Percentiles rank a stretch among this genome's conserved stretches.
Conservation (phyloP, 2,888 invertebrate species). For the Tetranychus truncatus region DNA sequence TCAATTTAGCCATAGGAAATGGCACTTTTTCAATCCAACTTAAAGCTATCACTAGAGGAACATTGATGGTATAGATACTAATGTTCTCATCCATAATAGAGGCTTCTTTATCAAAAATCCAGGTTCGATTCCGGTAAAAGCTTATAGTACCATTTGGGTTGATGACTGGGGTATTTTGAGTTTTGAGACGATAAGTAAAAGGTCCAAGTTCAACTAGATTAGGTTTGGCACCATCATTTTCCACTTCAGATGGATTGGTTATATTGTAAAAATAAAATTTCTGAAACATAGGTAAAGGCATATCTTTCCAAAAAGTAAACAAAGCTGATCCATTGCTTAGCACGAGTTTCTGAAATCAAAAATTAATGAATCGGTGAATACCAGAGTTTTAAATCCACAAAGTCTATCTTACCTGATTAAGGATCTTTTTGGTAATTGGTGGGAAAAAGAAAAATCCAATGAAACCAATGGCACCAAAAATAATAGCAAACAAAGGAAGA, state of each 20-base stretch:
- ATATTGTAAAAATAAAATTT: conserved; percentile 26
- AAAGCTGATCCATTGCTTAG: neutral
- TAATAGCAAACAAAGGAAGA: neutral
- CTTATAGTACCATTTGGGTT: conserved; percentile 60
- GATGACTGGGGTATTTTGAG: conserved; percentile 37
- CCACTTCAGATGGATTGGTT: conserved; percentile 24
- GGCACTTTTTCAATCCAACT: conserved; percentile 2
- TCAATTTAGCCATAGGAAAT: neutral
- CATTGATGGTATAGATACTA: conserved; percentile 52
- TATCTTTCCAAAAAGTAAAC: conserved; percentile 25
- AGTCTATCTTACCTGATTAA: neutral
- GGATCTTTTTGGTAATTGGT: neutral
- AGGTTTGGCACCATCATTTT: conserved; percentile 21
- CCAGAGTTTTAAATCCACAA: neutral
- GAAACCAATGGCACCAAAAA: neutral
- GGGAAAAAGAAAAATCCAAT: neutral
- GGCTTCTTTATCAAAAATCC: conserved; percentile 44
- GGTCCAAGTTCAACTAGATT: conserved; percentile 25
- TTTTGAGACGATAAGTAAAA: conserved; percentile 44
- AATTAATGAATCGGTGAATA: neutral
- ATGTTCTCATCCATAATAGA: conserved; percentile 48
- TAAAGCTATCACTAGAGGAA: conserved; percentile 48
- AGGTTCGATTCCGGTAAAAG: conserved; percentile 53
- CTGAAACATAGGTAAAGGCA: conserved; percentile 25
- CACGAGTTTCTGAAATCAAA: neutral